A percentile compares a stretch with the other conserved stretches of the same genome.
Evolutionary conservation across 2,888 invertebrate genomes (phyloP).

Genomic region (Andrena bucephala): DNA sequence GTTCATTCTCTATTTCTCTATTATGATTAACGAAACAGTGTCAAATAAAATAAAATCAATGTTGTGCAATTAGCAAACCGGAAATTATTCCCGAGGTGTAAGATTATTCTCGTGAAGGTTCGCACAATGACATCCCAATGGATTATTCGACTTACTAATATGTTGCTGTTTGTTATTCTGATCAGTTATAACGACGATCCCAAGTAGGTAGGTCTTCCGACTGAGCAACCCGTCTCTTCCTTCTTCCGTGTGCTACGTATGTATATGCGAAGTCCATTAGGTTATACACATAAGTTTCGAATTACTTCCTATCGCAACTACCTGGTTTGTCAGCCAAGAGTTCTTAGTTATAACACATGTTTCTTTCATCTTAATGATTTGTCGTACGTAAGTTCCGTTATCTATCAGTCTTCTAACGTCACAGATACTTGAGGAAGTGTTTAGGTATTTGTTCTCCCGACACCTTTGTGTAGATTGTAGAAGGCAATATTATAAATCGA

Average conservation of each 20-base stretch:
- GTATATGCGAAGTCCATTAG: constrained; percentile 40
- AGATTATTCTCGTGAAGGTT: constrained; percentile 24
- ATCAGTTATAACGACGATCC: constrained; percentile 60
- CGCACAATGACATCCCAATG: constrained; percentile 49
- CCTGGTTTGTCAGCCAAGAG: constrained; percentile 34
- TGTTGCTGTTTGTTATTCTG: constrained; percentile 59
- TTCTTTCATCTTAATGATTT: neutral
- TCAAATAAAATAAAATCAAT: neutral
- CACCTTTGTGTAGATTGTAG: too few relatives aligned
- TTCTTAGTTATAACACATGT: constrained; percentile 4
- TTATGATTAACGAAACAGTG: neutral
- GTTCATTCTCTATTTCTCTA: too few relatives aligned
- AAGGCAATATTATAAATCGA: too few relatives aligned
- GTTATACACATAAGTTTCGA: constrained; percentile 46
- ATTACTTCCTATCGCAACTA: constrained; percentile 40
- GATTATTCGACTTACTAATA: constrained; percentile 34
- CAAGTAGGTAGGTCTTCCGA: constrained; percentile 51
- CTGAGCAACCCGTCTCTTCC: constrained; percentile 57
- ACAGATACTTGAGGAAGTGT: too few relatives aligned
- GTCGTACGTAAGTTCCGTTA: neutral
- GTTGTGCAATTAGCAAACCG: neutral
- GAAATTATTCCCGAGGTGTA: constrained; percentile 37
- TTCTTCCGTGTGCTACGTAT: constrained; percentile 57
- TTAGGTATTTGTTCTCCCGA: too few relatives aligned
- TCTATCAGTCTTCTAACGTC: neutral